phyloP scores from a whole-genome alignment of 2,113 vertebrate genomes.

The Gadus chalcogrammus region DNA sequence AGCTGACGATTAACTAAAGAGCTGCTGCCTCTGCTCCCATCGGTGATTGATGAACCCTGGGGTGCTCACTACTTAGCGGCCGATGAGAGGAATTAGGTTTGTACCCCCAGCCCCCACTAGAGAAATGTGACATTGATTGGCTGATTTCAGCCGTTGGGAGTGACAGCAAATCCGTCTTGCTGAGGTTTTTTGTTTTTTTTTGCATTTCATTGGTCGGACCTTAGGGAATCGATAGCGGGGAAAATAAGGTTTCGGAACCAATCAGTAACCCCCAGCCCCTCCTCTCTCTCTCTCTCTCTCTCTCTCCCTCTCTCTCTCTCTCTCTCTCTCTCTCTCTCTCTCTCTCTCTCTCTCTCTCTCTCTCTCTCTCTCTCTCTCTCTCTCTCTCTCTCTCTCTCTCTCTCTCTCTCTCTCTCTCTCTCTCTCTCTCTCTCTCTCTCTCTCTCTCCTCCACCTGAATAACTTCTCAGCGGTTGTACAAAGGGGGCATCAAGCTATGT shows the following conservation, averaged over 20 bases:
- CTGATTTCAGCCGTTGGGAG: slow-evolving; percentile 65
- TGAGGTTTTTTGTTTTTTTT: slow-evolving; percentile 36
- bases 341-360: too few relatives aligned
- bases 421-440: too few relatives aligned
- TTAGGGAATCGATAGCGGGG: slow-evolving; percentile 57
- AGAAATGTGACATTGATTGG: slow-evolving; percentile 59
- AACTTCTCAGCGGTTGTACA: slow-evolving; percentile 39
- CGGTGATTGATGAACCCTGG: slow-evolving; percentile 68
- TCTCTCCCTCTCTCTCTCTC: too few relatives aligned
- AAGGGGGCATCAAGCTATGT: slow-evolving; percentile 12
- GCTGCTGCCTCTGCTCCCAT: slow-evolving; percentile 44
- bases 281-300: too few relatives aligned
- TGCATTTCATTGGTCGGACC: slow-evolving; percentile 54
- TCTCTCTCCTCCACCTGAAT: slow-evolving; percentile 36
- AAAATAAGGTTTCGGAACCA: slow-evolving; percentile 69
- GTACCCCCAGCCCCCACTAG: slow-evolving; percentile 26
- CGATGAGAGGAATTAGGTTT: slow-evolving; percentile 59
- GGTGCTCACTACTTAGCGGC: slow-evolving; percentile 58
- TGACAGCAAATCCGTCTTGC: slow-evolving; percentile 68
- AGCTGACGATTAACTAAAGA: slow-evolving; percentile 63
- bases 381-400: background rate
- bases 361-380: too few relatives aligned
- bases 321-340: too few relatives aligned
- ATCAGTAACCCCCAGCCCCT: slow-evolving; percentile 30
- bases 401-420: too few relatives aligned